Percentiles rank a stretch among this genome's conserved stretches.
These are phyloP conservation scores for Drosophila conformis DNA, from an alignment of 2,888 invertebrate species.

Conservation along the genomic window DNA sequence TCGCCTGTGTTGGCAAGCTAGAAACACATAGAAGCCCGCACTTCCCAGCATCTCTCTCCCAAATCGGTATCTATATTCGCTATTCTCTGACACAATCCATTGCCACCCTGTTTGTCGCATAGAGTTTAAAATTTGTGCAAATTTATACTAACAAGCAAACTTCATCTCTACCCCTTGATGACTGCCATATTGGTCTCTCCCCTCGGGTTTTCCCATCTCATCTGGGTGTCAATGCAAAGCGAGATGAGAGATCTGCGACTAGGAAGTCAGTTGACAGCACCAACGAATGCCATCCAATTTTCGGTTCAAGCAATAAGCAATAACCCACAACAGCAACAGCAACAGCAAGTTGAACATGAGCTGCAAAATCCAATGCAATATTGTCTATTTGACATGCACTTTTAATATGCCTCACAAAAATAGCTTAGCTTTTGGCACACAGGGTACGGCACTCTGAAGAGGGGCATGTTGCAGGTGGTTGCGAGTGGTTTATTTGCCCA, in stretches of 20 bases:
- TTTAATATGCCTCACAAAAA: slow-evolving; percentile 70
- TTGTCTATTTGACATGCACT: slow-evolving; percentile 76
- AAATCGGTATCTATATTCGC: neutral
- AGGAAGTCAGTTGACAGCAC: slow-evolving; percentile 47
- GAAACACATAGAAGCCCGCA: slow-evolving; percentile 30
- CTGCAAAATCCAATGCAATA: slow-evolving; percentile 49
- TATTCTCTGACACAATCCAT: neutral
- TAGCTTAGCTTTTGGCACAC: slow-evolving; percentile 19
- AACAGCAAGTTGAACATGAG: slow-evolving; percentile 11
- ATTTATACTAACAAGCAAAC: slow-evolving; percentile 64
- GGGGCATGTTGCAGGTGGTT: neutral
- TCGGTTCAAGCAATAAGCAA: slow-evolving; percentile 56
- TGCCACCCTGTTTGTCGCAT: slow-evolving; percentile 5
- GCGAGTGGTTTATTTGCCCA: slow-evolving; percentile 5
- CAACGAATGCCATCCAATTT: slow-evolving; percentile 60
- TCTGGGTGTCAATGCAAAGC: slow-evolving; percentile 55
- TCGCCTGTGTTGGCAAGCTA: slow-evolving; percentile 45
- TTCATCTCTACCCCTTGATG: neutral
- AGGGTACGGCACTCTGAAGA: neutral
- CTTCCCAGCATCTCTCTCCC: neutral
- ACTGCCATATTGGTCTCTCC: neutral
- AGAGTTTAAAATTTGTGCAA: slow-evolving; percentile 62
- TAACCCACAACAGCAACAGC: slow-evolving; percentile 20
- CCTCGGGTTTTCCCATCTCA: neutral
- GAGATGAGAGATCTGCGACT: slow-evolving; percentile 51